Evolutionary conservation across 2,113 vertebrate species (phyloP), one percentile per base, ranked within the genome.

Genomic region (Lagopus leucura): DNA sequence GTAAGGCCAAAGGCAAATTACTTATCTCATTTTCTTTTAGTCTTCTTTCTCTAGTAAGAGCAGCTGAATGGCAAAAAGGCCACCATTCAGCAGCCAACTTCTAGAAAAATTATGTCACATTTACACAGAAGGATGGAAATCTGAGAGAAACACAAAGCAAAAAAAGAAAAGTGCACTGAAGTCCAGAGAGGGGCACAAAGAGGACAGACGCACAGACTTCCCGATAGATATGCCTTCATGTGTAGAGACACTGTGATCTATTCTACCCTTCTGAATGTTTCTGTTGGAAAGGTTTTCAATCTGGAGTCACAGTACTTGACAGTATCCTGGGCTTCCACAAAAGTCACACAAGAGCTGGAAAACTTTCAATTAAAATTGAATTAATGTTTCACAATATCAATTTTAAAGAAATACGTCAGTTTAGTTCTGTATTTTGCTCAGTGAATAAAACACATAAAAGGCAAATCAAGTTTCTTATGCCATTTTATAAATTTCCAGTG

Each of bases 1-100:
- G 1, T 4, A 27, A 58, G 22, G 45, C 32, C 38, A 40, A 50
- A 70, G 73, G 55, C 27, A 77, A 78, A 52, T 54, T 1, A 6
- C 10, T 61, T 9, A 25, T 4, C 66, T 74, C 11, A 12, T 17
- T 40, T 63, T 54, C 61, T 74, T n/a, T 5, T 10, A 64, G 60
- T 61, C 0, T 0, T 14, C 11, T 10, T 0, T 61, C 36, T 10
- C 19, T 45, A 16, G 6, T 50, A 64, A 34, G 19, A 65, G 45
- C 19, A 36, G 43, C 14, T 24, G 19, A 82, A 79, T 1, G 10
- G 28, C 43, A 82, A 66, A 61, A 3, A 6, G 7, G 24, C 9
- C 63, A 55, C 2, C 47, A 3, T 65, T 10, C 54, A 57, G 69
- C 28, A 76, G 9, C 40, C 43, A 65, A 64, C 81, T 24, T 81